Percentiles rank a stretch among this genome's conserved stretches.
These are phyloP conservation scores for Luidia sarsii DNA, from an alignment of 53 echinoderm and acorn worm genomes.

Conservation along the genomic window DNA sequence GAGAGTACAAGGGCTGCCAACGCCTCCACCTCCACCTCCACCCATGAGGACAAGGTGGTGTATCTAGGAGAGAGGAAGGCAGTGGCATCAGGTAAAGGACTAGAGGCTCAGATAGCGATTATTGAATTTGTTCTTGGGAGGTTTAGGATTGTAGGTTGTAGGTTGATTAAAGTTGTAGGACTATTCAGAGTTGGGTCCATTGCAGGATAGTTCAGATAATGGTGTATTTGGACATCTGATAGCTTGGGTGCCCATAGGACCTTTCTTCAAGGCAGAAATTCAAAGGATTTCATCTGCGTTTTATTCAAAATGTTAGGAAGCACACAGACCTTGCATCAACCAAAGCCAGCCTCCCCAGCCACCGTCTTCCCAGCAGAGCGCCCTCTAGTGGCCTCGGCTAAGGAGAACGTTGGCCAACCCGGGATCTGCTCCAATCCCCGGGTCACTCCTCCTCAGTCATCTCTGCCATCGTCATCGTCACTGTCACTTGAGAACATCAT, in stretches of 20 bases:
- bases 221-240: too few species aligned
- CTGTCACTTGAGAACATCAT: slow-evolving; percentile 51
- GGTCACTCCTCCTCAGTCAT: not conserved
- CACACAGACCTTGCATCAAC: not conserved
- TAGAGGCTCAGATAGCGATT: too few species aligned
- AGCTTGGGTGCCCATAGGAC: too few species aligned
- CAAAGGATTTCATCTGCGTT: too few species aligned
- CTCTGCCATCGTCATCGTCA: not conserved
- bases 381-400: slow-evolving; percentile 28
- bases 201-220: too few species aligned
- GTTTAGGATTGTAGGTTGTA: too few species aligned
- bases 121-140: too few species aligned
- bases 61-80: slow-evolving; percentile 39
- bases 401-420: not conserved
- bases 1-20: slow-evolving; percentile 3
- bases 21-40: slow-evolving; percentile 16
- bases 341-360: slow-evolving; percentile 51
- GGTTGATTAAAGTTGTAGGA: too few species aligned
- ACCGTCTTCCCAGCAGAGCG: slow-evolving; percentile 59
- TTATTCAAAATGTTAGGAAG: too few species aligned
- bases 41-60: slow-evolving; percentile 50
- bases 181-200: too few species aligned
- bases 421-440: not conserved
- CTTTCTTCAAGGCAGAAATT: too few species aligned
- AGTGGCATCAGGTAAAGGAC: slow-evolving; percentile 23